Evolutionary conservation across 1,140 invertebrate species (phyloP), one percentile per base, ranked within the genome.

Genomic region (Drosophila micromelanica): DNA sequence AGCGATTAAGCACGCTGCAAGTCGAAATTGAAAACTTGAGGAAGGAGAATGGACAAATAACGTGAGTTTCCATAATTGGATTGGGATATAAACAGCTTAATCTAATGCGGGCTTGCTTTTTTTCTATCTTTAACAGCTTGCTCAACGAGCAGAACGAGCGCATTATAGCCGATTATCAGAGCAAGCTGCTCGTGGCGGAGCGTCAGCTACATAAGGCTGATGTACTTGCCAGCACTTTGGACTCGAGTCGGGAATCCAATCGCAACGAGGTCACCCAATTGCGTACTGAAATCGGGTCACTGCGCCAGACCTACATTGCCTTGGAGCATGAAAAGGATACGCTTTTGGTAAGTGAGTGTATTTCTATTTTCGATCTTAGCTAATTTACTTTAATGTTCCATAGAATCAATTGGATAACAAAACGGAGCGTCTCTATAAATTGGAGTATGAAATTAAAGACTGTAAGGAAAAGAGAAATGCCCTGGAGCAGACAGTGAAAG

Each of bases 141-240:
- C 40, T 92, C 0, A 90, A 92, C 5, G 91, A 91, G 20, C 91
- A 92, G 51, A 91, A 90, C 12, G 91, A 92, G 54, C 89, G 89
- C n/a, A 71, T 86, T 1, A 60, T 92, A 23, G 71, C 71, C 0
- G 91, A 92, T 1, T 78, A 80, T 20, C 90, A 92, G 23, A 75
- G 63, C 62, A 91, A 90, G 12, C 60, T 91, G 1, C 7, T 76
- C 5, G 40, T 89, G 23, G 79, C 85, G 7, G 91, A 92, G 20
- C 76, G 73, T 1, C 75, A 92, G 37, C 52, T 81, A 2, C 76
- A 80, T 8, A 61, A 78, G 4, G 80, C 89, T 0, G 86, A 90
- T 81, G 77, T 67, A 2, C 62, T 78, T 5, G 68, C 78, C 9
- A 84, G 71, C 38, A 75, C 67, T 8, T 17, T 92, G 42, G 90